Evolutionary conservation across 2,797 vertebrate species (phyloP).

Genomic region (Myotis planiceps): DNA sequence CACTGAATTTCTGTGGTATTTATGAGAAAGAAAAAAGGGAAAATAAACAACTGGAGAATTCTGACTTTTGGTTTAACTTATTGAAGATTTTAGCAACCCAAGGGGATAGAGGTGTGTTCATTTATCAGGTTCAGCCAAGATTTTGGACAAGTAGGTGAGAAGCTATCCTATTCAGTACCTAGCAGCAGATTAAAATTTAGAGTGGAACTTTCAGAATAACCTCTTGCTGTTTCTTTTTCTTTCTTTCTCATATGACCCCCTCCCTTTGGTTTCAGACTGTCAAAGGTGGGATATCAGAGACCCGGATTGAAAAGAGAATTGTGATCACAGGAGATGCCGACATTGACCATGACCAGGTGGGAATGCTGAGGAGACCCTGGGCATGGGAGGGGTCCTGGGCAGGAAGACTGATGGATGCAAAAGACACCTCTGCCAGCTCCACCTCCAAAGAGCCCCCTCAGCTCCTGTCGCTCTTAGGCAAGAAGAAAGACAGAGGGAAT

Average conservation of each 20-base stretch:
- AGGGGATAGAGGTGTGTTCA: not conserved
- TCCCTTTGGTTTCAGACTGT: conserved; percentile 90
- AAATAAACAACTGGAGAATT: not conserved
- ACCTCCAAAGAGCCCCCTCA: not conserved
- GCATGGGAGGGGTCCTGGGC: not conserved
- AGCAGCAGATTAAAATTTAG: not conserved
- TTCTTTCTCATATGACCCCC: conserved; percentile 6
- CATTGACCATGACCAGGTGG: conserved; percentile 98
- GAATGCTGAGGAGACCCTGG: conserved; percentile 13
- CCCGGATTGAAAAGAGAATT: conserved; percentile 98
- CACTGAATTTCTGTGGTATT: not conserved
- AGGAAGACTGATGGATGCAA: not conserved
- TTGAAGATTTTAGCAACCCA: not conserved
- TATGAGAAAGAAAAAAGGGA: not conserved
- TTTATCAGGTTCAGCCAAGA: not conserved
- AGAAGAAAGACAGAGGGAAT: not conserved
- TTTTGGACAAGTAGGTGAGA: not conserved
- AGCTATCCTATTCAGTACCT: not conserved
- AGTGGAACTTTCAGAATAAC: conserved; percentile 2
- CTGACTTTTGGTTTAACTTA: not conserved
- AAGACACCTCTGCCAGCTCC: not conserved
- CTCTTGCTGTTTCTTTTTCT: not conserved
- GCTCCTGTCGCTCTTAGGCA: not conserved
- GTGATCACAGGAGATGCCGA: conserved; percentile 98
- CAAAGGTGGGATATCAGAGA: conserved; percentile 98